Evolutionary conservation across 1,140 invertebrate genomes (phyloP).

Genomic region (Apocrypta bakeri): DNA sequence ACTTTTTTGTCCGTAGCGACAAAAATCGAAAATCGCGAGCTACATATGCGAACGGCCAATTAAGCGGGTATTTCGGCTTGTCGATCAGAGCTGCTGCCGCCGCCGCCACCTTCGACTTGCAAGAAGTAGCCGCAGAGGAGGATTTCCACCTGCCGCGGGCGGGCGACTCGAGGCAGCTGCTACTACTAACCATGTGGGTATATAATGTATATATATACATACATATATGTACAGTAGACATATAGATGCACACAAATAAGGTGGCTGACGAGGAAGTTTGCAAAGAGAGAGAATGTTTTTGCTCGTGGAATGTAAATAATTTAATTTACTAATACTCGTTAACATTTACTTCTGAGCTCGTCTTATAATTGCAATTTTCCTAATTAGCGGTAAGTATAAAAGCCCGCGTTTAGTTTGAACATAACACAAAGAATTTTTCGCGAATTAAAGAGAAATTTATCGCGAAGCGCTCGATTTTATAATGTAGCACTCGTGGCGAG

Average conservation of each 20-base stretch:
- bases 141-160: constrained; percentile 26
- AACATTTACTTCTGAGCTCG: not conserved
- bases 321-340: not conserved
- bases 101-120: not conserved
- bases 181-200: not conserved
- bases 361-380: not conserved
- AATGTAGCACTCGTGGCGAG: too few species aligned
- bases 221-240: too few species aligned
- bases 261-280: not conserved
- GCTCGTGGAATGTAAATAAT: not conserved
- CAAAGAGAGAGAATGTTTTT: not conserved
- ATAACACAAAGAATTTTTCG: not conserved
- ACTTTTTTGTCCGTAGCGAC: constrained; percentile 45
- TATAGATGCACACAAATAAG: not conserved
- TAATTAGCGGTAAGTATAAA: not conserved
- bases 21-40: constrained; percentile 57
- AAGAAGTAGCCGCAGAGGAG: constrained; percentile 11
- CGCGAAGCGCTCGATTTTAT: too few species aligned
- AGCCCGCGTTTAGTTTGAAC: not conserved
- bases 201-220: not conserved
- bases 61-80: constrained; percentile 53
- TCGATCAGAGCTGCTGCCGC: not conserved
- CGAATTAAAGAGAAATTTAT: not conserved
- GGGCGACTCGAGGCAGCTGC: not conserved
- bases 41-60: constrained; percentile 55